Base-by-base conservation (phyloP, 2,888 invertebrate genomes). In the Drosophila longiperda region DNA sequence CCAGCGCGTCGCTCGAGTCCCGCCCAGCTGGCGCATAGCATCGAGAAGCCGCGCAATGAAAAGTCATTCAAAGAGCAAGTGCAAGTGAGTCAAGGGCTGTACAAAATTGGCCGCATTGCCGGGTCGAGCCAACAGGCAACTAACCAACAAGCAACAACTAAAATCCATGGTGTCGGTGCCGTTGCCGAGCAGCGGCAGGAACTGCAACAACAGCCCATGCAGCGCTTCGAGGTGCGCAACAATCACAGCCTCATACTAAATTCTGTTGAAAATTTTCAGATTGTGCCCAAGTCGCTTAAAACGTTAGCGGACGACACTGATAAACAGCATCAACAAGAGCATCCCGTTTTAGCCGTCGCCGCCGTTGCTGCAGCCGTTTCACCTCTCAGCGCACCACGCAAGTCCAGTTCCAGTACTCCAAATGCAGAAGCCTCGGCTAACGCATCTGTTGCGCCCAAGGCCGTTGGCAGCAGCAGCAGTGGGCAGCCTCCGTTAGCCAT, bases 221-320 rank as follows among this genome's bases (percentile, higher is more conserved):
- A 73, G 40, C 70, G 76, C 29, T 83, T 77, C 52, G 78, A 78
- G 52, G 63, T 72, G 34, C 77, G 68, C 62, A 82, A 83, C 78
- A 91, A 92, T 85, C 81, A 87, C 50, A 92, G 92, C 66, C 78
- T 89, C 78, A 92, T 93, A 79, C 75, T 93, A 91, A 92, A 93
- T 88, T 93, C 93, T 90, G 93, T 93, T 92, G 93, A 93, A 93
- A 93, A 93, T 90, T 93, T 93, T 93, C 93, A 93, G 93, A 93
- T 93, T 67, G 91, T 91, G 48, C 92, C 91, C 12, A 92, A 93
- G 72, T 78, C 88, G 7, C 70, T 90, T 32, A 81, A 78, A 52
- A 78, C 76, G 60, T 52, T 70, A 78, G 75, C 63, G 36, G 87
- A 80, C 36, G 86, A 87, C 38, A 80, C 66, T 23, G 82, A 81